Evolutionary conservation across 1,140 invertebrate genomes (phyloP), one percentile per base, ranked within the genome.

Genomic region (Lutraria rhynchaena): DNA sequence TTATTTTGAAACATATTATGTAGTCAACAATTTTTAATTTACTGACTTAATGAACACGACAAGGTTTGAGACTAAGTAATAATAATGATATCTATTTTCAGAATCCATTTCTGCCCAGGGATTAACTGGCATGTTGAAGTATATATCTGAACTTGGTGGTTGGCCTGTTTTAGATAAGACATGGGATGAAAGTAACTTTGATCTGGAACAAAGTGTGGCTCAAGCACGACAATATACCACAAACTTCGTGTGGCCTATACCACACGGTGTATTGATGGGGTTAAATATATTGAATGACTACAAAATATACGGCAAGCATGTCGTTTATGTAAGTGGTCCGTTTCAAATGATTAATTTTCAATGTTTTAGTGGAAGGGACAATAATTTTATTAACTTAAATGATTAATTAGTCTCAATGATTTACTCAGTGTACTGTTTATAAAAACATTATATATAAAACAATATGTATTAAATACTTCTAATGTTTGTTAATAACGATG

Each of bases 61-160:
- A n/a, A n/a, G n/a, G n/a, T n/a, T n/a, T n/a, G n/a, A n/a, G n/a
- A n/a, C n/a, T n/a, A n/a, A n/a, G n/a, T n/a, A n/a, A n/a, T n/a
- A n/a, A n/a, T n/a, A n/a, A n/a, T 41, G 37, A 41, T 7, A 41
- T 46, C 5, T 11, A n/a, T 37, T 74, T 75, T 51, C 73, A 86
- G 86, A 73, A 7, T n/a, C 51, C 13, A 51, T 84, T 57, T 44
- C 81, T 41, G 51, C 65, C 0, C 24, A 67, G 22, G 83, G 83
- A 27, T 60, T 29, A 5, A 78, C 76, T 29, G 69, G 29, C n/a
- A 70, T 85, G n/a, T 24, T 81, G 7, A 93, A 94, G 49, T 93
- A 97, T 29, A 91, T 98, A 41, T 92, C 95, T 2, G 89, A 95
- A 69, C 90, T 98, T 9, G 97, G 96, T 55, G 96, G 96, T 2